A percentile compares a stretch with the other conserved stretches of the same genome.
phyloP scores from a whole-genome alignment of 1,140 invertebrate species.

The Eupeodes corollae region DNA sequence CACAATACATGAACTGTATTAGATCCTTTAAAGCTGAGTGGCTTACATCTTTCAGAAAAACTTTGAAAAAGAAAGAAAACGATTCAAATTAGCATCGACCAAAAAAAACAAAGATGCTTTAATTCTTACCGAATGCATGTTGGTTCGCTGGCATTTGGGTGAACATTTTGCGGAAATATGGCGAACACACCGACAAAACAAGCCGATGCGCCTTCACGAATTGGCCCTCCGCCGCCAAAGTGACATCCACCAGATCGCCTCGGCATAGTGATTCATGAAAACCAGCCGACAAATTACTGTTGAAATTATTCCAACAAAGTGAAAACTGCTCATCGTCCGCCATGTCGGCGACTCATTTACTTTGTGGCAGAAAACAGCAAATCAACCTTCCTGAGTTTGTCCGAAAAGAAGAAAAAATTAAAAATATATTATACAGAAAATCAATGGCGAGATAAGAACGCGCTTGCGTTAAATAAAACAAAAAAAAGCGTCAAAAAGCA shows the following conservation, averaged over 20 bases:
- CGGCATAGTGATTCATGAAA: slow-evolving; percentile 61
- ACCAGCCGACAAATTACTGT: slow-evolving; percentile 59
- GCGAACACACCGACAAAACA: slow-evolving; percentile 73
- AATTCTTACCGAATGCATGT: slow-evolving; percentile 44
- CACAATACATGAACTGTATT: slow-evolving; percentile 77
- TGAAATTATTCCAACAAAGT: slow-evolving; percentile 67
- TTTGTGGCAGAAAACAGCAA: no score
- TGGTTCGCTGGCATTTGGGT: slow-evolving; percentile 49
- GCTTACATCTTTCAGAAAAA: slow-evolving; percentile 74
- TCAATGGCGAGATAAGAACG: no score
- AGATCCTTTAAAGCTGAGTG: slow-evolving; percentile 63
- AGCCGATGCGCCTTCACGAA: slow-evolving; percentile 70
- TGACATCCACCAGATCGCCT: slow-evolving; percentile 70
- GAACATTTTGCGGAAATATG: slow-evolving; percentile 75
- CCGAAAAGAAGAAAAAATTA: no score
- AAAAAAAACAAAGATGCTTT: neutral
- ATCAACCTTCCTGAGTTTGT: no score
- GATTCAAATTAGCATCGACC: neutral
- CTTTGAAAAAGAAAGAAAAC: slow-evolving; percentile 41
- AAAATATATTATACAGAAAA: no score
- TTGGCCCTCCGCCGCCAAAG: slow-evolving; percentile 66
- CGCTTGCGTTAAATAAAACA: no score
- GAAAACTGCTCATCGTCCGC: slow-evolving; percentile 64
- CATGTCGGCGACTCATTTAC: slow-evolving; percentile 39
- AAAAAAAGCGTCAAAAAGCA: no score